Evolutionary conservation across 2,113 vertebrate genomes (phyloP).

Genomic region (Muntiacus reevesi): DNA sequence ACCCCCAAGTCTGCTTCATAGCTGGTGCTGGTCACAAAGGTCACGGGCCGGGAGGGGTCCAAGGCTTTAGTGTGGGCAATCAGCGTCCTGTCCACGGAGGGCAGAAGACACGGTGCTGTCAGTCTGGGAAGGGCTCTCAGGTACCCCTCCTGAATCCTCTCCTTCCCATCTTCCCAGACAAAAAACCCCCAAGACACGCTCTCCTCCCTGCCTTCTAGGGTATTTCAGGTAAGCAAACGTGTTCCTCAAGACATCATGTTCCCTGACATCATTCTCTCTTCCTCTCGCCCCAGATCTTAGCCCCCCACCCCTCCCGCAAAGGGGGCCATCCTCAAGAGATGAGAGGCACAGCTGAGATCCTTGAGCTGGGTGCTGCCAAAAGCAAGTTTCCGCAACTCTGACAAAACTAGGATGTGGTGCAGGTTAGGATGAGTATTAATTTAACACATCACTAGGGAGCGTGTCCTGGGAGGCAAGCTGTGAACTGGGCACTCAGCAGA

Average conservation of each 20-base stretch:
- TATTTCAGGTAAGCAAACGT: not conserved
- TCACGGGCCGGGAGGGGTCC: slow-evolving; percentile 91
- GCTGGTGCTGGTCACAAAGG: slow-evolving; percentile 86
- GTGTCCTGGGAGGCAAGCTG: not conserved
- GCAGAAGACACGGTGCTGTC: slow-evolving; percentile 61
- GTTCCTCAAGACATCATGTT: not conserved
- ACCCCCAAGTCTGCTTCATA: slow-evolving; percentile 89
- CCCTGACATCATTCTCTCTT: not conserved
- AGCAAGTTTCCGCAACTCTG: not conserved
- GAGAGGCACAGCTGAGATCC: not conserved
- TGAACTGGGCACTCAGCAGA: no score
- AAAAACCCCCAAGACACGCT: no score
- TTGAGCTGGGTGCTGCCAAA: not conserved
- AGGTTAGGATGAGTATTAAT: not conserved
- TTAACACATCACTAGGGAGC: not conserved
- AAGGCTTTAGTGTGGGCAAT: slow-evolving; percentile 90
- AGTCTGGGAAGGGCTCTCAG: not conserved
- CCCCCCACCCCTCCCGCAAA: rapidly evolving
- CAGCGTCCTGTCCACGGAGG: slow-evolving; percentile 83
- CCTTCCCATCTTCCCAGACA: no score
- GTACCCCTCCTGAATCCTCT: not conserved
- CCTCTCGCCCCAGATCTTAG: rapidly evolving
- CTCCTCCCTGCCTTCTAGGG: not conserved
- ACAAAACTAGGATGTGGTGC: not conserved
- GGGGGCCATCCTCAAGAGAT: not conserved